Percentiles rank a stretch among this genome's conserved stretches.
These are phyloP conservation scores for Recurvirostra avosetta DNA, from an alignment of 2,113 vertebrate genomes.

Conservation along the genomic window DNA sequence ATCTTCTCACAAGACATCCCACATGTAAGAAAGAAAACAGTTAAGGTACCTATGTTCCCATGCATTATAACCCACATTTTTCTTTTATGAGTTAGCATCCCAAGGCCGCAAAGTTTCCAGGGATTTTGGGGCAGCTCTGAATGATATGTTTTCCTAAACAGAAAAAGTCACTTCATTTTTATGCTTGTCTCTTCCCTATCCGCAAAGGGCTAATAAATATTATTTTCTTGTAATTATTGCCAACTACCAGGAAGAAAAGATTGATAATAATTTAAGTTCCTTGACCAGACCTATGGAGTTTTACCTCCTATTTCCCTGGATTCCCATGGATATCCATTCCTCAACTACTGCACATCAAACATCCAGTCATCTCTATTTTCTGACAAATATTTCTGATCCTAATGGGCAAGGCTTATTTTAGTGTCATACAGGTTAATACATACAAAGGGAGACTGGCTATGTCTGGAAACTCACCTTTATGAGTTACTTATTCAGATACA, in stretches of 20 bases:
- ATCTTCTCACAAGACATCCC: neutral
- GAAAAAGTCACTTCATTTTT: neutral
- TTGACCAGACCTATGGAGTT: neutral
- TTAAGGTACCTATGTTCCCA: neutral
- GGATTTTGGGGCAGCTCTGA: neutral
- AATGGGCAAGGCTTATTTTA: neutral
- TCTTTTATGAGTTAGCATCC: neutral
- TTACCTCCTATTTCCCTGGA: neutral
- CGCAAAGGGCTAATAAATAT: neutral
- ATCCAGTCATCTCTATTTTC: neutral
- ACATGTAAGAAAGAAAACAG: neutral
- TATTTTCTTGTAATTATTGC: neutral
- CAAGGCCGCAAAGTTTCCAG: neutral
- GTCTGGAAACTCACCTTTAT: neutral
- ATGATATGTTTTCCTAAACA: neutral
- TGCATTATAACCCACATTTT: neutral
- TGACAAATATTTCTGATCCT: neutral
- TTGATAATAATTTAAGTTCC: neutral
- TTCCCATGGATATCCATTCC: neutral
- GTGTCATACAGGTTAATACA: neutral
- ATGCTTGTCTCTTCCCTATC: neutral
- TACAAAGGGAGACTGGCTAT: neutral
- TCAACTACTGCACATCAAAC: neutral
- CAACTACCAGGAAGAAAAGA: neutral
- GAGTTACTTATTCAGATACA: neutral